These are phyloP conservation scores for Salpingus planirostris DNA, from an alignment of 2,888 invertebrate species.

Conservation along the genomic window DNA sequence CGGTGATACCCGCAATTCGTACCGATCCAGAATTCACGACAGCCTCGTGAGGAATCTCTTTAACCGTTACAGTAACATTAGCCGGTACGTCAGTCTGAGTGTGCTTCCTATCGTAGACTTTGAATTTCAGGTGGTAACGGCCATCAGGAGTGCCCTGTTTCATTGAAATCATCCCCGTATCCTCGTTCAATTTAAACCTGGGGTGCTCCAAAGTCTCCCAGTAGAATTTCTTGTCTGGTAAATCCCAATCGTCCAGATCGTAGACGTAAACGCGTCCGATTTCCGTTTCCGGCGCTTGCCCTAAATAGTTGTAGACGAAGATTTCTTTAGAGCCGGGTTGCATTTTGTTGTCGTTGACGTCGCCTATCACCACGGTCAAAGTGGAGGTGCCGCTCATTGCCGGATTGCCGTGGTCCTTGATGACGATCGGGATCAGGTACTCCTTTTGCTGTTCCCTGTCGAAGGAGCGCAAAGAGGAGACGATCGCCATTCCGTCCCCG, in stretches of 20 bases:
- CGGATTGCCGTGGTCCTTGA: conserved; percentile 95
- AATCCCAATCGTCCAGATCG: conserved; percentile 97
- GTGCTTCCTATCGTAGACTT: conserved; percentile 84
- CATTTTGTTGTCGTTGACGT: conserved; percentile 98
- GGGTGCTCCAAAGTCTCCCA: conserved; percentile 86
- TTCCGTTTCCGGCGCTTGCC: conserved; percentile 40
- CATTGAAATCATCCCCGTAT: conserved; percentile 95
- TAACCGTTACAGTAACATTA: conserved; percentile 91
- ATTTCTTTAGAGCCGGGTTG: conserved; percentile 95
- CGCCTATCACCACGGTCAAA: conserved; percentile 92
- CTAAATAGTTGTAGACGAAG: conserved; percentile 91
- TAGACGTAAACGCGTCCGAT: conserved; percentile 85
- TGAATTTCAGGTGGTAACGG: conserved; percentile 69
- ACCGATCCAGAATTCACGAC: conserved; percentile 93
- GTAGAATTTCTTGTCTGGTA: conserved; percentile 94
- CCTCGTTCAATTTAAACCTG: conserved; percentile 74
- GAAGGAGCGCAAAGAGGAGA: conserved; percentile 87
- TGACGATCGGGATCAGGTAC: conserved; percentile 92
- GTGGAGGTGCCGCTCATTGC: conserved; percentile 95
- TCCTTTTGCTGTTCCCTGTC: conserved; percentile 95
- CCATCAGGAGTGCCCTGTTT: conserved; percentile 86
- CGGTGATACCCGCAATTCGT: conserved; percentile 84
- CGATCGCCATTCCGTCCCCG: conserved; percentile 95
- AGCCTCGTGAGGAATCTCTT: conserved; percentile 92
- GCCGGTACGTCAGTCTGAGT: conserved; percentile 92